Evolutionary conservation across 2,888 invertebrate genomes (phyloP), one percentile per base, ranked within the genome.

Genomic region (Andricus curvator): DNA sequence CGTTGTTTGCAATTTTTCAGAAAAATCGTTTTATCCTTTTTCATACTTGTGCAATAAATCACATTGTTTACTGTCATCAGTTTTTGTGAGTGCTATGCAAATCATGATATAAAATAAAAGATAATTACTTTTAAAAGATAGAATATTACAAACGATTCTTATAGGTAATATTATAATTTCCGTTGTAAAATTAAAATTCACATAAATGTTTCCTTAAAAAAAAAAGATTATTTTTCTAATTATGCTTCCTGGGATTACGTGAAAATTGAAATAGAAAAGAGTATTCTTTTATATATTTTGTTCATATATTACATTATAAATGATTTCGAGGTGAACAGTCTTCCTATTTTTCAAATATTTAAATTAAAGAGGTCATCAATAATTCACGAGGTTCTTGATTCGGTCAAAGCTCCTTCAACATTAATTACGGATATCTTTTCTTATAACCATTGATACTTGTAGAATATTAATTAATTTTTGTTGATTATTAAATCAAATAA

Each of bases 1-100:
- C 33, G 20, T 29, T 70, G 51, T 37, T 74, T 60, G 56, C 56
- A 33, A 37, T n/a, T 74, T 74, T 74, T n/a, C 74, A 37, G 74
- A 56, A 74, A 74, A 74, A 70, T 70, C 48, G 4, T 70, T 51
- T 70, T 70, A 70, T 70, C 29, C 29, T 74, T 74, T 68, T 74
- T 74, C 70, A 56, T 33, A 8, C 51, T 33, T 56, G n/a, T n/a
- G 48, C 56, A 74, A 37, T 56, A 74, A 74, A 56, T 74, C 56
- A 74, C 13, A 33, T 74, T 11, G 33, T 56, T 74, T 56, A 68
- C 22, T 48, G 51, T 20, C 33, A 56, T 33, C 29, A 74, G 11
- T 51, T 51, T 74, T 74, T 37, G 33, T n/a, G 48, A 29, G 11
- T 74, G 15, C 33, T 56, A 51, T 74, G 51, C 74, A 56, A 74